Percentiles rank a stretch among this genome's conserved stretches.
These are phyloP conservation scores for Torymus tubicola DNA, from an alignment of 2,888 invertebrate species.

Conservation along the genomic window DNA sequence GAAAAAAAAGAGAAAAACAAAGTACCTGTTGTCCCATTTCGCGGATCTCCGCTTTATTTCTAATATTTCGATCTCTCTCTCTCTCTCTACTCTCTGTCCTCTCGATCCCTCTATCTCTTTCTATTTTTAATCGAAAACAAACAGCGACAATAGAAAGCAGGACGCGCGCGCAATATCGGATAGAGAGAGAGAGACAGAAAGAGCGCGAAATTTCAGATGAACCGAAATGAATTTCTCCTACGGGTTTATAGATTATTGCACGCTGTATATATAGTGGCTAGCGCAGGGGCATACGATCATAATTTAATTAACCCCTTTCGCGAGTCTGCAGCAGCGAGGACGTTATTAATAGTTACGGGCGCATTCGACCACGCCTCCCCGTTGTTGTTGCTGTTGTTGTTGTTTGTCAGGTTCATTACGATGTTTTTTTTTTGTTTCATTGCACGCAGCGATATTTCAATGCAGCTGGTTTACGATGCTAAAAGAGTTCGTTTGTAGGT, in stretches of 20 bases:
- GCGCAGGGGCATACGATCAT: conserved; percentile 16
- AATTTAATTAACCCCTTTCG: conserved; percentile 48
- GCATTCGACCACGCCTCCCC: background rate
- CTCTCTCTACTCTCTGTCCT: too few species aligned
- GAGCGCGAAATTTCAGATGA: conserved; percentile 20
- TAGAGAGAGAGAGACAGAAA: background rate
- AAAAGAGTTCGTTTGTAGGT: too few species aligned
- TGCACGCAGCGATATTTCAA: too few species aligned
- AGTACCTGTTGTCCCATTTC: too few species aligned
- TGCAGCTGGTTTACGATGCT: too few species aligned
- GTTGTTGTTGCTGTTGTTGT: background rate
- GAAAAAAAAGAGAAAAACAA: too few species aligned
- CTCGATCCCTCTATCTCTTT: background rate
- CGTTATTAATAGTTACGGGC: conserved; percentile 27
- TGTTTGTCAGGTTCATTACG: background rate
- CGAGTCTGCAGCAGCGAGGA: background rate
- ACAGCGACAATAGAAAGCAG: conserved; percentile 10
- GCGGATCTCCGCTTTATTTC: too few species aligned
- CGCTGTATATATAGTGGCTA: background rate
- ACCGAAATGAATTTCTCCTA: conserved; percentile 32
- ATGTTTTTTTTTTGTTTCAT: background rate
- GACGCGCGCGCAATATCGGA: conserved; percentile 19
- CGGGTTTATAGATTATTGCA: conserved; percentile 42
- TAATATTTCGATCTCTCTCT: too few species aligned
- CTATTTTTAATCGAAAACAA: background rate